Base-by-base conservation (phyloP, 2,888 invertebrate genomes). In the Beris chalybata region DNA sequence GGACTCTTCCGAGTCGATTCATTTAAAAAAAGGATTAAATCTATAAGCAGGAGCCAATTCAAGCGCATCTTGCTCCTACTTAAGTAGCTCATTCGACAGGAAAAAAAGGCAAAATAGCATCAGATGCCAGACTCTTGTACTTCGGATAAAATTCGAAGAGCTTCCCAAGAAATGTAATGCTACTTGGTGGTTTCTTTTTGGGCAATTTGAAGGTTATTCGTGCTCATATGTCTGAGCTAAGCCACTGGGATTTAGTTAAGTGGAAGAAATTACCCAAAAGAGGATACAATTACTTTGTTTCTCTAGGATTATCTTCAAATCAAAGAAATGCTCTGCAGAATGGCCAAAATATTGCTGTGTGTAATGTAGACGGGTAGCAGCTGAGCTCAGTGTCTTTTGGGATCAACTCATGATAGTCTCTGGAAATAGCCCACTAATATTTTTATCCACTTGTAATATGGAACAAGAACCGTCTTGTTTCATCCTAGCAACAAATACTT, bases 231-330 rank as follows among this genome's bases (percentile, higher is more conserved):
- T 72, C 73, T 73, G 71, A 71, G 67, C 72, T 74, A 77, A 77
- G 74, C 75, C 74, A 73, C 70, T 71, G 71, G 73, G 73, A 76
- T 77, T 76, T 76, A 75, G 61, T 71, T 76, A 76, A 77, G 78
- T 77, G 77, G 77, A 77, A 76, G 78, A 77, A 76, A 76, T 78
- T 78, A 77, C 76, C 75, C 72, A 69, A 72, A 74, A 71, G 72
- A 74, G 73, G 74, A 74, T 73, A 74, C 73, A 74, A 76, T 76
- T 74, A 74, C 73, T 73, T 71, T 73, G 68, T 69, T 72, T 66
- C 57, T 72, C 55, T 64, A 71, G 74, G 76, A 78, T 77, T 78
- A 78, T 75, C 74, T 75, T 77, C 75, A 72, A 76, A 78, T 77
- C 76, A 78, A 77, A 74, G 74, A 74, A 77, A 77, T 75, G 72